Base-by-base conservation (phyloP, 2,888 invertebrate species). In the Watsonalla binaria region DNA sequence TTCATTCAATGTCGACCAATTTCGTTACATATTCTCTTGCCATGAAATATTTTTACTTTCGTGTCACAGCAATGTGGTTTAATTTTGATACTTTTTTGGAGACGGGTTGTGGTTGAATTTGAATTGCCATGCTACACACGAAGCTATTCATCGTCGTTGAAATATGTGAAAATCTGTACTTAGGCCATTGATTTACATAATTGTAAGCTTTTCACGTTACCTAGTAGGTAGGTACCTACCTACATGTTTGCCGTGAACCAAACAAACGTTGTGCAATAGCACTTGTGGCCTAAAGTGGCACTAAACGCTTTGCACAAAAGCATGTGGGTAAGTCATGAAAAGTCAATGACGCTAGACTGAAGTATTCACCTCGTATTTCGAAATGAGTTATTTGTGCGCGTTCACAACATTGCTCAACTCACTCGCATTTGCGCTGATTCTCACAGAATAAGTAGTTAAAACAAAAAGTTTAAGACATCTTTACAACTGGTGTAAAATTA, bases 311-410 rank as follows among this genome's bases (percentile, higher is more conserved):
- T 65, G 62, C 63, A 68, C 73, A 76, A 77, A 72, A 76, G 70
- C 67, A 68, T 68, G 58, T 60, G 15, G 14, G 14, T 59, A 61
- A 57, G 60, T 69, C 74, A 75, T 75, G 69, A 74, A 76, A 70
- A 60, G 57, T 63, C 67, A 57, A 72, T 82, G 81, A 74, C 76
- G 78, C 80, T 78, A 82, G 65, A 66, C 70, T 65, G 60, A 59
- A 63, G 70, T 70, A 70, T 65, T 66, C 60, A 66, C 62, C 61
- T 58, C 56, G 53, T 42, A 73, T 87, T 83, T 80, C 81, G 80
- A 81, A 84, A 86, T 62, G 64, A 74, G 66, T 77, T 76, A 78
- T 73, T 74, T 74, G 53, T 77, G 76, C 74, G 78, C 74, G 73
- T 76, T 78, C 74, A 70, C 65, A 61, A 65, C 65, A 77, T 82